Evolutionary conservation across 2,797 vertebrate species (phyloP).

Genomic region (Pseudotriccus pelzelni): DNA sequence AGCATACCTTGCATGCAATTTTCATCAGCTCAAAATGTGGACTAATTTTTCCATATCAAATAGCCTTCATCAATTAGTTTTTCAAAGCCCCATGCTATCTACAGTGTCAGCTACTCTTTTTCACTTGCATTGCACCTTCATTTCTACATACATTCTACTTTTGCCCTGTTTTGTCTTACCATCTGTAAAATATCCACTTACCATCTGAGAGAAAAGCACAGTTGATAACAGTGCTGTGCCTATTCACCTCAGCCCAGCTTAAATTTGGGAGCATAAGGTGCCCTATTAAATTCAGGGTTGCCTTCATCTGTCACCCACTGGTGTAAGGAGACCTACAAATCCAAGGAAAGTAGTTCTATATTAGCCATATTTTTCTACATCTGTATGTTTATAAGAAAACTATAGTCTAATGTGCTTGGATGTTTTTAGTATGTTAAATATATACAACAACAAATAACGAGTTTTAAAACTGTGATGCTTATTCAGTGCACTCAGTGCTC

Average conservation of each 20-base stretch:
- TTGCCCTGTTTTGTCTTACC: neutral
- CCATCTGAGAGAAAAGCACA: neutral
- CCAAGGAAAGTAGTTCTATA: neutral
- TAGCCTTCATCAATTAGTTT: neutral
- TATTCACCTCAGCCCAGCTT: neutral
- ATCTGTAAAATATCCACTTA: neutral
- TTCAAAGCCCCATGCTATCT: neutral
- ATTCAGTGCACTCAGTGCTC: constrained; percentile 1
- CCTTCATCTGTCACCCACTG: neutral
- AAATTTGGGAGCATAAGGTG: neutral
- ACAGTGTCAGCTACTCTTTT: neutral
- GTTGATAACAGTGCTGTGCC: neutral
- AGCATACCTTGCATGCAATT: neutral
- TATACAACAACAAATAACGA: neutral
- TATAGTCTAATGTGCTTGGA: neutral
- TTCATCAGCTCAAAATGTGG: neutral
- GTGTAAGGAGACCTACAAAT: neutral
- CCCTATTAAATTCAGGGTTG: neutral
- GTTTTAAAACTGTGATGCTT: constrained; percentile 21
- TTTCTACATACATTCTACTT: neutral
- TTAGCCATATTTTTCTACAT: neutral
- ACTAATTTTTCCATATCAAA: neutral
- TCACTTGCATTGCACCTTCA: neutral
- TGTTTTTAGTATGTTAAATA: neutral
- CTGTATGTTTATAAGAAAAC: neutral